Conservation (phyloP, 2,888 invertebrate genomes). For the Ennomos erosarius region DNA sequence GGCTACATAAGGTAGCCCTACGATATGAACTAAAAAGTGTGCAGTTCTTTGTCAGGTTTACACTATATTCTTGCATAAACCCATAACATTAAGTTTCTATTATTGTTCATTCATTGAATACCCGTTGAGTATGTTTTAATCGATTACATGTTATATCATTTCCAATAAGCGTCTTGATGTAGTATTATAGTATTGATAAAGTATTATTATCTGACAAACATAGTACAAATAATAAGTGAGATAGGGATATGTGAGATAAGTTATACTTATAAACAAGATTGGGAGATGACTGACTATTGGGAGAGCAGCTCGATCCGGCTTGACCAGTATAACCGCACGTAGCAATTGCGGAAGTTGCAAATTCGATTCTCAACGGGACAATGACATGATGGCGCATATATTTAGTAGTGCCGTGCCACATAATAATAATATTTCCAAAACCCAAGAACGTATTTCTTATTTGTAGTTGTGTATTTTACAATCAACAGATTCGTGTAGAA, state of each 20-base stretch:
- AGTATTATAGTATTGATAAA: background rate
- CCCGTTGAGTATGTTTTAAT: too few relatives aligned
- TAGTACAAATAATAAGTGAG: background rate
- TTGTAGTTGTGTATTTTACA: too few relatives aligned
- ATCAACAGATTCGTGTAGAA: too few relatives aligned
- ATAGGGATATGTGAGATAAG: background rate
- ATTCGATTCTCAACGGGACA: slow-evolving; percentile 58
- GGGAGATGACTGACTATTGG: too few relatives aligned
- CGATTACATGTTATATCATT: too few relatives aligned
- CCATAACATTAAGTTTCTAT: slow-evolving; percentile 1
- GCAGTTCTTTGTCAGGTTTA: slow-evolving; percentile 1
- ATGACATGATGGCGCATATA: slow-evolving; percentile 8
- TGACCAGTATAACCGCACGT: slow-evolving; percentile 21
- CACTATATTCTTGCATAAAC: background rate
- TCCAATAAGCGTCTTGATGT: background rate
- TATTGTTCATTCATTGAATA: too few relatives aligned
- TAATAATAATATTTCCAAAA: too few relatives aligned
- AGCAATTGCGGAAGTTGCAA: slow-evolving; percentile 61
- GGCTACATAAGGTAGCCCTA: too few relatives aligned
- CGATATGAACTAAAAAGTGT: too few relatives aligned
- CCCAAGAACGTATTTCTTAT: too few relatives aligned
- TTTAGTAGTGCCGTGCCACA: too few relatives aligned
- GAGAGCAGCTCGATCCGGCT: too few relatives aligned
- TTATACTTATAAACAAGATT: background rate
- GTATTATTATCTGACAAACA: background rate